Evolutionary conservation across 2,888 invertebrate genomes (phyloP).

Genomic region (Megamerina dolium): DNA sequence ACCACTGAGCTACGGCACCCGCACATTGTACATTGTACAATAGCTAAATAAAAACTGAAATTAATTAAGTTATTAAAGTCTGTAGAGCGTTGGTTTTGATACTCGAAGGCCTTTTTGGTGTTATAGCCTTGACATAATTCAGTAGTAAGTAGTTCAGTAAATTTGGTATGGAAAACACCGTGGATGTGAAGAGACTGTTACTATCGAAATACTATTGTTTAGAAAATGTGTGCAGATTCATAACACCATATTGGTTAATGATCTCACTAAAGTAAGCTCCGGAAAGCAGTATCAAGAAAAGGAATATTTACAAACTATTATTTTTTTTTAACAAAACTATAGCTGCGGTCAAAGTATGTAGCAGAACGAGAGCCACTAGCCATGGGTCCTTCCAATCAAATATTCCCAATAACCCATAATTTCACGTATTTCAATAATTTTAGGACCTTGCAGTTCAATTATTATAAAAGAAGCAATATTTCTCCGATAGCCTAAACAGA

Average conservation of each 20-base stretch:
- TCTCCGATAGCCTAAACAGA: too few relatives aligned
- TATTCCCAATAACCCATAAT: slow-evolving; percentile 74
- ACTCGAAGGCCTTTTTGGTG: too few relatives aligned
- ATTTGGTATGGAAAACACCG: slow-evolving; percentile 89
- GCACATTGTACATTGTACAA: too few relatives aligned
- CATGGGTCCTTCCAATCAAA: slow-evolving; percentile 86
- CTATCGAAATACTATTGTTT: slow-evolving; percentile 91
- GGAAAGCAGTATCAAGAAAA: slow-evolving; percentile 74
- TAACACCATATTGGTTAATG: slow-evolving; percentile 83
- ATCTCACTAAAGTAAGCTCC: slow-evolving; percentile 85
- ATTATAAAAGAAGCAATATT: too few relatives aligned
- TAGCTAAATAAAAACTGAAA: too few relatives aligned
- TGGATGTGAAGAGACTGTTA: slow-evolving; percentile 87
- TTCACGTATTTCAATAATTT: slow-evolving; percentile 61
- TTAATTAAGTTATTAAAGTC: too few relatives aligned
- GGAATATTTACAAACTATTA: slow-evolving; percentile 77
- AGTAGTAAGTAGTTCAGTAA: slow-evolving; percentile 87
- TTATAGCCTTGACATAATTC: too few relatives aligned
- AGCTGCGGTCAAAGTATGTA: slow-evolving; percentile 72
- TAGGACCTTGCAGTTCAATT: too few relatives aligned
- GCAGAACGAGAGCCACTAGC: slow-evolving; percentile 68
- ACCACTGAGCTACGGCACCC: too few relatives aligned
- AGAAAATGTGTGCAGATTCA: slow-evolving; percentile 81
- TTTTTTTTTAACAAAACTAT: slow-evolving; percentile 77
- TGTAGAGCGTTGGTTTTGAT: too few relatives aligned